Evolutionary conservation across 2,888 invertebrate genomes (phyloP), one percentile per base, ranked within the genome.

Genomic region (Protodeltote pygarga): DNA sequence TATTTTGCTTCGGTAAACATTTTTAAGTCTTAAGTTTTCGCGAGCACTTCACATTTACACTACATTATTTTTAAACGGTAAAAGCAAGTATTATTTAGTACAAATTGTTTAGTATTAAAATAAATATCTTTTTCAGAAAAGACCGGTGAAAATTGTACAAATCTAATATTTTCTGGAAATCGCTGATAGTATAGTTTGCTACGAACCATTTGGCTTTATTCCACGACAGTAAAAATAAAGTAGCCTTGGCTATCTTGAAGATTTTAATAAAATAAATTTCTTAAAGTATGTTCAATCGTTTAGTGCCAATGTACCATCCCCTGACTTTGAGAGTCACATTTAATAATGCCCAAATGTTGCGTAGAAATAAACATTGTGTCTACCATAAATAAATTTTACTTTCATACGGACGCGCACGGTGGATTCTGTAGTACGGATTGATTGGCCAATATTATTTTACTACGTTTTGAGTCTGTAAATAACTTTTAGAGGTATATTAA

Each of bases 301-400:
- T n/a, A 25, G 8, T 13, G 11, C 6, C 6, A 14, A n/a, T 8
- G 8, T n/a, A n/a, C 9, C 6, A 40, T 32, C 21, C 10, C 6
- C 5, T 16, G 28, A 35, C 41, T 41, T 48, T 8, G 4, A 32
- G 31, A 47, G 29, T 34, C 48, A 45, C 41, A 33, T 11, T 44
- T 13, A 39, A 38, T 48, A 55, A 65, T 52, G 55, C 59, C 59
- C 60, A 52, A 61, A 48, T 51, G 50, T 42, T 25, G 42, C 52
- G 39, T 50, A 69, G 41, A 65, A 50, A 59, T 48, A 64, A 54
- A 59, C 55, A 48, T 60, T 47, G 40, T 41, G 40, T 41, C 42
- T 38, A 33, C 41, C 63, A 53, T 73, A 73, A 78, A 86, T 86
- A 87, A 84, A 84, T 85, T 84, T 85, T 84, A 83, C 85, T 87